A percentile compares a stretch with the other conserved stretches of the same genome.
phyloP scores from a whole-genome alignment of 2,888 invertebrate genomes.

The Noctua janthina region DNA sequence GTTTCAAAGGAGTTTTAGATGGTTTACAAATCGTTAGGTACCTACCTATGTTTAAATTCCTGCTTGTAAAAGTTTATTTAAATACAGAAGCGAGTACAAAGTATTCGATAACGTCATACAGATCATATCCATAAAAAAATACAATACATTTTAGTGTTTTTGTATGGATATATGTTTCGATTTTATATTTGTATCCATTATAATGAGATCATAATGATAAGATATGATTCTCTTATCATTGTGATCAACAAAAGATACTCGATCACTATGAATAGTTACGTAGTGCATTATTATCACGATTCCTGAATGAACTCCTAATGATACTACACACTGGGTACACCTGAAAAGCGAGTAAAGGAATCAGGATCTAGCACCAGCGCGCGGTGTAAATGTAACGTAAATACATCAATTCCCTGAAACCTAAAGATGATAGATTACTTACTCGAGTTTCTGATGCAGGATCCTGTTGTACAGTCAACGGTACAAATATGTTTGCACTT shows the following conservation, averaged over 20 bases:
- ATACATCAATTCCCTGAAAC: not conserved
- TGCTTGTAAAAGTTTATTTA: not conserved
- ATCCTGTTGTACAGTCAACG: conserved; percentile 2
- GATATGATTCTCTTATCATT: no score
- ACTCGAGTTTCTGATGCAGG: not conserved
- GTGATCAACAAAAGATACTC: not conserved
- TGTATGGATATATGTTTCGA: not conserved
- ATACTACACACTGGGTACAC: not conserved
- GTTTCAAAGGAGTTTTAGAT: conserved; percentile 7
- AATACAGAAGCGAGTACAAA: not conserved
- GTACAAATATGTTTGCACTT: not conserved
- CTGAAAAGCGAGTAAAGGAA: not conserved
- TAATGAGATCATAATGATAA: not conserved
- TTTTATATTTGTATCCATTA: not conserved
- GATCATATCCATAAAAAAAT: no score
- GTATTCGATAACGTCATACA: not conserved
- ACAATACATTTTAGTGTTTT: not conserved
- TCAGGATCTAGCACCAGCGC: no score
- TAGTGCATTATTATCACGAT: no score
- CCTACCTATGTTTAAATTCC: not conserved
- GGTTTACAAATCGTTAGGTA: not conserved
- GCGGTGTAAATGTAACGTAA: no score
- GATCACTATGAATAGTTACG: no score
- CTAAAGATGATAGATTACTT: not conserved
- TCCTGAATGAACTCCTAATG: not conserved